phyloP scores from a whole-genome alignment of 1,140 invertebrate species.

The Fragariocoptes setiger region DNA sequence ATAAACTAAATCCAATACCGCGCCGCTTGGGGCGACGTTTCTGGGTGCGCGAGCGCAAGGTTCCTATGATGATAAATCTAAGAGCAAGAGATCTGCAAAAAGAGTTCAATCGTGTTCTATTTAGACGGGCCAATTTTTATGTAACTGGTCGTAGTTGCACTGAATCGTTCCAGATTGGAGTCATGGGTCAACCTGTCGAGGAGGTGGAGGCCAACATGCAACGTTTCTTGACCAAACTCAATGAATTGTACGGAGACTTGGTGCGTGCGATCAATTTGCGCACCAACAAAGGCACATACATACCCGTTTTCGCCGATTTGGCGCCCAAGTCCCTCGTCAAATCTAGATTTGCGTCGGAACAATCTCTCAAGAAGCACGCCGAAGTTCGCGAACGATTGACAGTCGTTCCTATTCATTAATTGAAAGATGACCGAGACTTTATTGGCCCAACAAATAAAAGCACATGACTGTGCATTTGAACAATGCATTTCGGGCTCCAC shows the following conservation, averaged over 20 bases:
- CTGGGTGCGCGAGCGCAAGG: background rate
- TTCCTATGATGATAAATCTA: background rate
- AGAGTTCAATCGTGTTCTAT: background rate
- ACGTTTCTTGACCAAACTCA: background rate
- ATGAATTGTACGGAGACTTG: background rate
- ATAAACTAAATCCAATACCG: background rate
- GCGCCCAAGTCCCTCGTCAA: no score
- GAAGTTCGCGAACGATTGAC: no score
- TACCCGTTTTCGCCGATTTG: background rate
- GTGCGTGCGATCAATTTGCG: background rate
- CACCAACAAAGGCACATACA: background rate
- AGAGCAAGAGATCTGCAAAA: background rate
- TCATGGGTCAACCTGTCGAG: background rate
- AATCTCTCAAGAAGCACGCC: no score
- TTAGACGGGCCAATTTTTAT: background rate
- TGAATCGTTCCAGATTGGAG: background rate
- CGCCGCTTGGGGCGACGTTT: background rate
- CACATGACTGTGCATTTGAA: no score
- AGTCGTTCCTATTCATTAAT: no score
- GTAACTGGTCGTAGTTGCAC: background rate
- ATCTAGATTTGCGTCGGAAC: no score
- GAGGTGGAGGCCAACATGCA: background rate
- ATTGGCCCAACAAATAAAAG: no score
- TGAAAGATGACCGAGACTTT: no score
- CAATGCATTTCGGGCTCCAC: no score